A percentile compares a stretch with the other conserved stretches of the same genome.
phyloP scores from a whole-genome alignment of 2,888 invertebrate species.

The Macrosoma leucophasiata region DNA sequence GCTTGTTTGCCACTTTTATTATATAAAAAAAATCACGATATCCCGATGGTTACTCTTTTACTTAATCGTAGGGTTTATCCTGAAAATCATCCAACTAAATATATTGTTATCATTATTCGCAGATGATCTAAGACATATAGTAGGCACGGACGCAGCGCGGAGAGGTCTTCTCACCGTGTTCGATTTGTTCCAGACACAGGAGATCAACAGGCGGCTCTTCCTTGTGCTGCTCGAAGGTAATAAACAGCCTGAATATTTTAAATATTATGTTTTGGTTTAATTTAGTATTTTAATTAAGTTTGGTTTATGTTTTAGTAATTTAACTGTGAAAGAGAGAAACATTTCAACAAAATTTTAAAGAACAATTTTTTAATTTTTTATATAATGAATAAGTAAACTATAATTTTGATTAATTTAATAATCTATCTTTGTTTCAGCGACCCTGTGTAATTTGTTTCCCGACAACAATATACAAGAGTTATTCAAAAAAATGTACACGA shows the following conservation, averaged over 20 bases:
- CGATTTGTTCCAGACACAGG: slow-evolving; percentile 90
- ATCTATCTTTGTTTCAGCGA: slow-evolving; percentile 42
- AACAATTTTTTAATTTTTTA: no score
- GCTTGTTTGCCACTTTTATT: no score
- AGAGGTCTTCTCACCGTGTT: slow-evolving; percentile 89
- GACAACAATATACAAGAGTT: slow-evolving; percentile 83
- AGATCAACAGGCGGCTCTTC: slow-evolving; percentile 87
- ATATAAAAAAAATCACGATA: no score
- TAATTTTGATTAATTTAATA: no score
- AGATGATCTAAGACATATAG: slow-evolving; percentile 93
- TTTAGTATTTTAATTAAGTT: background rate
- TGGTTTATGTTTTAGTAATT: background rate
- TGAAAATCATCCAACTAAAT: no score
- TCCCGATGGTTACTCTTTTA: no score
- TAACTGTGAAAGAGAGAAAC: no score
- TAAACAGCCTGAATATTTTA: background rate
- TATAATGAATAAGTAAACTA: no score
- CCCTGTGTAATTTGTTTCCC: slow-evolving; percentile 84
- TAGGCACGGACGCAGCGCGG: slow-evolving; percentile 91
- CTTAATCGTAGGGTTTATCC: no score
- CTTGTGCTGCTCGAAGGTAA: slow-evolving; percentile 89
- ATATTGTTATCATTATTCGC: no score
- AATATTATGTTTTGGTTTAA: no score
- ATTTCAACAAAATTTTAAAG: no score
- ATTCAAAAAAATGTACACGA: slow-evolving; percentile 83